phyloP scores from a whole-genome alignment of 2,797 vertebrate genomes.

The Pempheris klunzingeri region DNA sequence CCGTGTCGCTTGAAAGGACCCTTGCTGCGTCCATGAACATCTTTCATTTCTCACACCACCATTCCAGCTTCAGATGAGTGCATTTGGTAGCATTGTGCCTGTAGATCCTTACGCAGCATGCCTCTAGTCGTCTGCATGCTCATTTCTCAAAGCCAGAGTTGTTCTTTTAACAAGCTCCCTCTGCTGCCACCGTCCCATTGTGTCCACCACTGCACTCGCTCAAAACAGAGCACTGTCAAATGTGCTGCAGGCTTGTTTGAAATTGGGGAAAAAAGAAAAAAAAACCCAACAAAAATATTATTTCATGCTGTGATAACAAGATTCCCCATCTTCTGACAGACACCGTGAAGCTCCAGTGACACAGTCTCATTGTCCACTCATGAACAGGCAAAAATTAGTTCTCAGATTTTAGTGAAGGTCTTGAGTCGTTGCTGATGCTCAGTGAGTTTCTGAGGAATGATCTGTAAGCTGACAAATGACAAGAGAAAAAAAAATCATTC shows the following conservation, averaged over 20 bases:
- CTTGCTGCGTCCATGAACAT: conserved; percentile 24
- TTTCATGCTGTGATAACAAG: conserved; percentile 16
- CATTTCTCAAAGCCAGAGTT: conserved; percentile 58
- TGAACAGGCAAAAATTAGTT: neutral
- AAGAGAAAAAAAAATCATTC: neutral
- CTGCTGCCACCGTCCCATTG: conserved; percentile 48
- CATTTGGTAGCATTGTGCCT: conserved; percentile 36
- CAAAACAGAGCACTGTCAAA: conserved; percentile 55
- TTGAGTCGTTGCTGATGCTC: neutral
- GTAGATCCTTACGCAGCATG: conserved; percentile 56
- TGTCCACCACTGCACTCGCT: conserved; percentile 50
- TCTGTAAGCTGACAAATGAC: neutral
- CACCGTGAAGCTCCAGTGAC: conserved; percentile 27
- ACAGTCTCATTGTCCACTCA: neutral
- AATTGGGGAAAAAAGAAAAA: conserved; percentile 28
- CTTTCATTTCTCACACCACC: conserved; percentile 29
- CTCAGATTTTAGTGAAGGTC: conserved; percentile 1
- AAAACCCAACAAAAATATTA: conserved; percentile 16
- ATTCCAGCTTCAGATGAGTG: conserved; percentile 7
- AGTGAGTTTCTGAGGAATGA: conserved; percentile 19
- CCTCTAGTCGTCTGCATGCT: conserved; percentile 53
- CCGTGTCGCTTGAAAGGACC: conserved; percentile 25
- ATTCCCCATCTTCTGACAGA: conserved; percentile 14
- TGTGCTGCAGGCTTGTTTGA: conserved; percentile 63
- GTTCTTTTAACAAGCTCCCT: conserved; percentile 73